Conservation (phyloP, 2,797 vertebrate species). For the Nannoperca australis region DNA sequence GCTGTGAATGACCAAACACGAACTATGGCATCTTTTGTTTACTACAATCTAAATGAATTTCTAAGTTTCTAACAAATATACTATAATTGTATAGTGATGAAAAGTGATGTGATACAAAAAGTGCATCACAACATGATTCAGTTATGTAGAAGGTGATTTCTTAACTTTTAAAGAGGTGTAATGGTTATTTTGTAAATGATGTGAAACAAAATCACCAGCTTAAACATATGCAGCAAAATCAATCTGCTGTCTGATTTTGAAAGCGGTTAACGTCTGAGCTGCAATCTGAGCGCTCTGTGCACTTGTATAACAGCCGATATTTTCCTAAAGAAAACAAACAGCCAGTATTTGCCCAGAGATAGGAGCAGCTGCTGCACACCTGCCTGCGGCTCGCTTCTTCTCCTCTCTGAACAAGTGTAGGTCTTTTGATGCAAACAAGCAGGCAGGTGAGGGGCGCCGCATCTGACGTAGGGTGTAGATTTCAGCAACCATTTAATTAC, state of each 20-base stretch:
- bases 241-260: conserved; percentile 69
- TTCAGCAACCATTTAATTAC: conserved; percentile 74
- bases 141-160: background rate
- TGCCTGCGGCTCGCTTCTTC: conserved; percentile 76
- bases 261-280: conserved; percentile 62
- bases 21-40: background rate
- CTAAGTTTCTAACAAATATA: background rate
- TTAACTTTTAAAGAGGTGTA: background rate
- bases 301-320: conserved; percentile 80
- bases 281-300: conserved; percentile 69
- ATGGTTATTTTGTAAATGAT: background rate
- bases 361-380: conserved; percentile 91
- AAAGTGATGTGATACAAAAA: background rate
- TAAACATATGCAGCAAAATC: conserved; percentile 38
- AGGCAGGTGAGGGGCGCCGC: conserved; percentile 65
- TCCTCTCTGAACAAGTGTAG: conserved; percentile 55
- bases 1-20: conserved; percentile 10
- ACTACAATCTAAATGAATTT: conserved; percentile 3
- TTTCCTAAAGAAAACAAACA: conserved; percentile 87
- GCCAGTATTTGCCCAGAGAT: conserved; percentile 88
- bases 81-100: background rate
- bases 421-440: conserved; percentile 78
- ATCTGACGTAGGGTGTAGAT: conserved; percentile 39
- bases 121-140: background rate
- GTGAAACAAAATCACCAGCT: background rate